Evolutionary conservation across 2,797 vertebrate species (phyloP), one percentile per base, ranked within the genome.

Genomic region (Premnoplex brunnescens): DNA sequence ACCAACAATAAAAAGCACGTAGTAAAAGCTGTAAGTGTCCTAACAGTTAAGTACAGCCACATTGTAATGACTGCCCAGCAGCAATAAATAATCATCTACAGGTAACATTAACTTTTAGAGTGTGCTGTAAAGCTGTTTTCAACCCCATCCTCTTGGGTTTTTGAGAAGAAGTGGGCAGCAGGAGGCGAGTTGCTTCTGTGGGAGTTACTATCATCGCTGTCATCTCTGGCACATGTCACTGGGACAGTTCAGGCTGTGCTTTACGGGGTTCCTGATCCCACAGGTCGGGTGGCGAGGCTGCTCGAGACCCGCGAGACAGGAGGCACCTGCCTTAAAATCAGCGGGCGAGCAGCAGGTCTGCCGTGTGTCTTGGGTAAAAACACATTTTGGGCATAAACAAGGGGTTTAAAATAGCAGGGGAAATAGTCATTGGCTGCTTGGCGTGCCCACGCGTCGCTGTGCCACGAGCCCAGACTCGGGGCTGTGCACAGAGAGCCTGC

Each of bases 101-200:
- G 93, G 93, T 95, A 93, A 85, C 94, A 91, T 96, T 92, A 94
- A 95, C 78, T 96, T 96, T 94, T 91, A 95, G 91, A 68, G 74
- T 52, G n/a, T 69, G 94, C 58, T 77, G 59, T 94, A 96, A 94
- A 96, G 85, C 89, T 93, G 75, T 81, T 92, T 89, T 34, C 19
- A 63, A 15, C 85, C 43, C 32, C 55, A 74, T 60, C 74, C 89
- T 74, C 90, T 62, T 82, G 90, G 90, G 85, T 62, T 95, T 95
- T 94, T 67, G 86, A 95, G 71, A 32, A 87, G 71, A 77, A 95
- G 49, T 91, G 71, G 85, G 80, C 59, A 83, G 72, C 49, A 66
- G 85, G 92, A 95, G 91, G 63, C 83, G 76, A 23, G 91, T 85
- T 77, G 77, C 74, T 93, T 80, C 52, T 18, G 68, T 83, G 83